Conservation (phyloP, 2,888 invertebrate genomes). For the Acleris literana region DNA sequence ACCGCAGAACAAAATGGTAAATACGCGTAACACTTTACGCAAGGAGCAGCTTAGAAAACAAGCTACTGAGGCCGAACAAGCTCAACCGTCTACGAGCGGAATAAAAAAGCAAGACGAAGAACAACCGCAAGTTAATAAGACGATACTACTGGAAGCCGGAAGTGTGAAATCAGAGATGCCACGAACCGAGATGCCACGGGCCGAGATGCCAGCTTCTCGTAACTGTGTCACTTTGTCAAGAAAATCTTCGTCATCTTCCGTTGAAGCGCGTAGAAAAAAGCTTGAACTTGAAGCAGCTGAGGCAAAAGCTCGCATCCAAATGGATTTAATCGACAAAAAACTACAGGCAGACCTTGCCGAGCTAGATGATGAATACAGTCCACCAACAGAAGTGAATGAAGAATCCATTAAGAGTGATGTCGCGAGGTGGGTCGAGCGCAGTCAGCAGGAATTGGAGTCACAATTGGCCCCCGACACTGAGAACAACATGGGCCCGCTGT, state of each 20-base stretch:
- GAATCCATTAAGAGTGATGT: constrained; percentile 1
- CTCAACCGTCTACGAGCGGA: background rate
- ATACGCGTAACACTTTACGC: constrained; percentile 5
- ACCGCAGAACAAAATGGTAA: constrained; percentile 7
- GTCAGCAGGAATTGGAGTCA: constrained; percentile 1
- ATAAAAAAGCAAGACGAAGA: background rate
- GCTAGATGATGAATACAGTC: constrained; percentile 6
- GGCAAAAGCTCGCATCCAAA: background rate
- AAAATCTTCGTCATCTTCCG: background rate
- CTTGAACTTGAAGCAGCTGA: constrained; percentile 4
- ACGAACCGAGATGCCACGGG: background rate
- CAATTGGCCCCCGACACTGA: background rate
- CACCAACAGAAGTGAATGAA: background rate
- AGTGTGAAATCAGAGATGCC: constrained; percentile 4
- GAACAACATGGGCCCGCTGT: background rate
- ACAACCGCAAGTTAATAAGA: background rate
- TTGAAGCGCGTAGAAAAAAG: background rate
- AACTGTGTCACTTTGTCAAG: background rate
- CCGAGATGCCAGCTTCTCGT: background rate
- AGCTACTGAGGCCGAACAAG: background rate
- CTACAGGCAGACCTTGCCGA: constrained; percentile 4
- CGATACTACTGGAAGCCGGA: background rate
- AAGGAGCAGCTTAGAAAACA: constrained; percentile 3
- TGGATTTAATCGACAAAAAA: constrained; percentile 2
- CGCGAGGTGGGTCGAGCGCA: constrained; percentile 2